Evolutionary conservation across 1,140 invertebrate genomes (phyloP), one percentile per base, ranked within the genome.

Genomic region (Linepithema humile): DNA sequence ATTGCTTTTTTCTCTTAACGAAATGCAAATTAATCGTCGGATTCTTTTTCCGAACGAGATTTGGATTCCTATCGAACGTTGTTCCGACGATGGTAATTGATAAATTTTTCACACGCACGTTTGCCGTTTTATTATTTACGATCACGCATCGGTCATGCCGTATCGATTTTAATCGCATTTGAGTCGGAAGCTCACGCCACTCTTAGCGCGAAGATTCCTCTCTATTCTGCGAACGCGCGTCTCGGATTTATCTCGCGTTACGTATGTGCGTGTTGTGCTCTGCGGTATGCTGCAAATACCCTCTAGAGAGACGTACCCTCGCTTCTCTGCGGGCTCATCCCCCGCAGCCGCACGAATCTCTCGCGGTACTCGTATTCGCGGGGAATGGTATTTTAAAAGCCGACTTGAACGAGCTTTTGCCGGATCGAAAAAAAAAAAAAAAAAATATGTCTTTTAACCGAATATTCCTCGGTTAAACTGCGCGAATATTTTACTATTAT

Each of bases 271-370:
- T 55, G 38, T 43, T 32, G n/a, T 53, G 73, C n/a, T 50, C 5
- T 48, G 48, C 38, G 64, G 23, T 67, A 20, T n/a, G 43, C 67
- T 83, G 84, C 80, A 74, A 85, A 84, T 74, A 85, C 57, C 62
- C 80, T 83, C 59, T 55, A 10, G 80, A 80, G 77, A 83, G 59
- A 20, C 55, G 48, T 84, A 82, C 67, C 78, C 59, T 55, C 55
- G 78, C 43, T 26, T 83, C 65, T 65, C 82, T 20, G 38, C 38
- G 59, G 38, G 4, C 40, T 78, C 60, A 65, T 43, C 48, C 45
- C 82, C 26, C 20, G 43, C 55, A 12, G 15, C 67, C 23, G n/a
- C 38, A 10, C 82, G 74, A 53, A 78, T 78, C 75, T 69, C 48
- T 78, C 48, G n/a, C 48, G 62, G 5, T 40, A 38, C 20, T 65